phyloP scores from a whole-genome alignment of 1,140 invertebrate genomes.

The Neodiprion lecontei region DNA sequence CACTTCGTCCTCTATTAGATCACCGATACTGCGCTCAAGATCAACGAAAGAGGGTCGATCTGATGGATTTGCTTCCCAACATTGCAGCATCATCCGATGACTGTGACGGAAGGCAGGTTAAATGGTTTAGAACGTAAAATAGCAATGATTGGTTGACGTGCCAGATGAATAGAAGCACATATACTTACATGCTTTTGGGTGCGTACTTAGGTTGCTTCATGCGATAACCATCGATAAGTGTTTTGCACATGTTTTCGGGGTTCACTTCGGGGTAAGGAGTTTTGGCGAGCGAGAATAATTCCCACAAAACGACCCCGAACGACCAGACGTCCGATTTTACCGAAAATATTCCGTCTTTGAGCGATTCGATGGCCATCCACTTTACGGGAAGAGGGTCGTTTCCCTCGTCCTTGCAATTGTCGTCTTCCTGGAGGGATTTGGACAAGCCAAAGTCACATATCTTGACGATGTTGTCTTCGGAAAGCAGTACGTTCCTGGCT shows the following conservation, averaged over 20 bases:
- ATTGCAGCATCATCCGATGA: conserved; percentile 84
- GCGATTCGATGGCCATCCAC: conserved; percentile 85
- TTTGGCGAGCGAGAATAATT: conserved; percentile 90
- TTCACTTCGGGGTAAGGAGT: conserved; percentile 88
- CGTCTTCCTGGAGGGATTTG: conserved; percentile 87
- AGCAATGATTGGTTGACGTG: background rate
- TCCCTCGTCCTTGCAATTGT: conserved; percentile 93
- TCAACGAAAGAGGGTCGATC: conserved; percentile 79
- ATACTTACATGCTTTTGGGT: conserved; percentile 73
- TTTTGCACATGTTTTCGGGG: conserved; percentile 75
- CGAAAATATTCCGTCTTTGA: conserved; percentile 81
- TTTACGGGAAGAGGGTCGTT: conserved; percentile 81
- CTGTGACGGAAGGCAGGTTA: conserved; percentile 54
- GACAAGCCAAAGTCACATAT: conserved; percentile 98
- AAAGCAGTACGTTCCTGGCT: conserved; percentile 91
- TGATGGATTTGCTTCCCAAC: conserved; percentile 83
- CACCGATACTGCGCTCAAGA: conserved; percentile 77
- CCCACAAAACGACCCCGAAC: conserved; percentile 93
- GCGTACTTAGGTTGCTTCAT: conserved; percentile 85
- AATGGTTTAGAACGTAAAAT: background rate
- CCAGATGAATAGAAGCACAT: background rate
- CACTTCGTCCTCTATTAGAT: conserved; percentile 81
- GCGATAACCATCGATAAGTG: conserved; percentile 82
- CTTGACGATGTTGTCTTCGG: conserved; percentile 88
- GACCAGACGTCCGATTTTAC: conserved; percentile 94